Base-by-base conservation (phyloP, 2,113 vertebrate genomes). In the Macquaria australasica region DNA sequence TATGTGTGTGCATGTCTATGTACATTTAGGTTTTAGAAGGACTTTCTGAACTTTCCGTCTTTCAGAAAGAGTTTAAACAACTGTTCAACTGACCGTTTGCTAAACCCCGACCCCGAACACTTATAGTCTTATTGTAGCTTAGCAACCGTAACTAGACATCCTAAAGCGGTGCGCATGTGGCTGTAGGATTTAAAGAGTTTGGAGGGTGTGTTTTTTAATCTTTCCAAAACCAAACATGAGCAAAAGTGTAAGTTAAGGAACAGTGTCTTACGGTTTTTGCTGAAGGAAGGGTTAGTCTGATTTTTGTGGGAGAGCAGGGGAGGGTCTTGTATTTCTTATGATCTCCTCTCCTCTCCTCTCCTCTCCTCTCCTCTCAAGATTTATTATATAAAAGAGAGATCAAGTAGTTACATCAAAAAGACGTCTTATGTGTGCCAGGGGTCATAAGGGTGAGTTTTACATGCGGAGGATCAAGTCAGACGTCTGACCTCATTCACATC, bases 311-410 rank as follows among this genome's bases (percentile, higher is more conserved):
- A 21, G 6, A 20, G 18, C 25, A 34, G 25, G 25, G 25, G 39
- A 28, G 15, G 37, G 31, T 73, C 34, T 72, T 39, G 4, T 20
- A 12, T 51, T 45, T 43, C 15, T 15, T 62, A 28, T 34, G 34
- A 48, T 48, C 62, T 48, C 37, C 37, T 67, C 9, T n/a, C n/a
- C n/a, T n/a, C n/a, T n/a, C n/a, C n/a, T n/a, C n/a, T n/a, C n/a
- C n/a, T n/a, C n/a, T n/a, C n/a, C n/a, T n/a, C n/a, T n/a, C n/a
- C n/a, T n/a, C n/a, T n/a, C n/a, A n/a, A n/a, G n/a, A n/a, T 20
- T 59, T 60, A 70, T 79, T 59, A 60, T 18, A 31, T 31, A 68
- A 50, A 59, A 62, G 53, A 28, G 18, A 72, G 68, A 63, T 81
- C 18, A 73, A 81, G 72, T 21, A 41, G 45, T 63, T 41, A 60